Percentiles rank a stretch among this genome's conserved stretches.
These are phyloP conservation scores for Lucilia cuprina DNA, from an alignment of 1,140 invertebrate species.

Conservation along the genomic window DNA sequence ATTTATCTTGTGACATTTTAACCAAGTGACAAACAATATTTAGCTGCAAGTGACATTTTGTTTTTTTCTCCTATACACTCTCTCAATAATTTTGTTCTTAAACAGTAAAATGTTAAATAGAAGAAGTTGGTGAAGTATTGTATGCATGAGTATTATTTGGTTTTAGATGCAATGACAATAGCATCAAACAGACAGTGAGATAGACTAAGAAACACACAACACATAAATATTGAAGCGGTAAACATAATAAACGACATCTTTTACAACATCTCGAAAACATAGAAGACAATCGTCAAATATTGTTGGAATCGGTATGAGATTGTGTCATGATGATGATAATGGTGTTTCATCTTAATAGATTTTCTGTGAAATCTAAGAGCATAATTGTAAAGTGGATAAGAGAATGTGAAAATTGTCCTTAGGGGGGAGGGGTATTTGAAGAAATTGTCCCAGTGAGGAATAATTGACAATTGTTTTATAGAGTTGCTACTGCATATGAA, in stretches of 20 bases:
- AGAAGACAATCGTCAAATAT: neutral
- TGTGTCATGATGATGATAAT: neutral
- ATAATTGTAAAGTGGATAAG: neutral
- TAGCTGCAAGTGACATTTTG: neutral
- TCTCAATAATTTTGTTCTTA: neutral
- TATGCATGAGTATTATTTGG: neutral
- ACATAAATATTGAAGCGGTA: neutral
- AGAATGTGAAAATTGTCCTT: neutral
- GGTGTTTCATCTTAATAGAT: conserved; percentile 12
- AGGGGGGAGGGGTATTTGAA: neutral
- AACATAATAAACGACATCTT: neutral
- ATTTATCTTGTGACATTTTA: conserved; percentile 19
- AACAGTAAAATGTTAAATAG: neutral
- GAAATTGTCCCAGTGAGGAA: no score
- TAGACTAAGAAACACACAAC: neutral
- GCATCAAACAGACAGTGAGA: neutral
- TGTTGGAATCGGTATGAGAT: neutral
- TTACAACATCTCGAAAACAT: neutral
- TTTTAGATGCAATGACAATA: neutral
- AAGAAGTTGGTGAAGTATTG: neutral
- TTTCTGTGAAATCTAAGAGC: neutral
- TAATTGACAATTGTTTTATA: no score
- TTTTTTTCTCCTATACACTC: neutral
- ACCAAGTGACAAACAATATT: conserved; percentile 31
- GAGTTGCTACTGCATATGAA: no score